Conservation (phyloP, 92 coral and sea anemone species). For the Bergia sp. region DNA sequence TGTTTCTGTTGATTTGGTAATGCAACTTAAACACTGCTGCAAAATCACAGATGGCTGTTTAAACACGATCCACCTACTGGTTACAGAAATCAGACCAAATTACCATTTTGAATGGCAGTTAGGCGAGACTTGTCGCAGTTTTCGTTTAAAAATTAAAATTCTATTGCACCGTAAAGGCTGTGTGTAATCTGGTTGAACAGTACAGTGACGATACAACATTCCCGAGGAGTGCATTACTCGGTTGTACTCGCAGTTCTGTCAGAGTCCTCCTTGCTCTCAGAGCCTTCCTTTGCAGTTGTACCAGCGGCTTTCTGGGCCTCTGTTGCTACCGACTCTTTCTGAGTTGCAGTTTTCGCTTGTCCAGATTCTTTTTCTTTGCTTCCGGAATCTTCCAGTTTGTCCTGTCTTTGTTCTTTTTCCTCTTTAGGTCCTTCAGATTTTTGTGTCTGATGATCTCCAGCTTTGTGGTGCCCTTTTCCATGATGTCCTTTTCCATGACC, state of each 20-base stretch:
- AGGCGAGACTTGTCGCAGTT: not conserved
- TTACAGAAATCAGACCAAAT: constrained; percentile 19
- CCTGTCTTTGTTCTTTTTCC: constrained; percentile 11
- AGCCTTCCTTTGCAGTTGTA: not conserved
- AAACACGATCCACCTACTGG: not conserved
- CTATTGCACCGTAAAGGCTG: not conserved
- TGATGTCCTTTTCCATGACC: constrained; percentile 32
- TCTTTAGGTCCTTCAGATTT: constrained; percentile 30
- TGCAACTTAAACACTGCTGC: not conserved
- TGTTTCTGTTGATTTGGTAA: not conserved
- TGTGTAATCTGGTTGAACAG: constrained; percentile 3
- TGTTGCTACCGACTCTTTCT: not conserved
- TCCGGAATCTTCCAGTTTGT: not conserved
- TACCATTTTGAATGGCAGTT: not conserved
- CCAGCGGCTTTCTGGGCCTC: not conserved
- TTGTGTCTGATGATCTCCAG: constrained; percentile 33
- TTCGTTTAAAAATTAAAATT: constrained; percentile 2
- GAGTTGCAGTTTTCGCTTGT: not conserved
- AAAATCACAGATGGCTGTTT: not conserved
- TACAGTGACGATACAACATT: not conserved
- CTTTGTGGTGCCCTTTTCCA: constrained; percentile 37
- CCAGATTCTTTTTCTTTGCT: constrained; percentile 11
- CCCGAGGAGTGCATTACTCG: not conserved
- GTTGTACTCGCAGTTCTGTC: constrained; percentile 8
- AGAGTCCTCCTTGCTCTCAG: constrained; percentile 25